phyloP scores from a whole-genome alignment of 2,888 invertebrate genomes.

The Conus canariensis region DNA sequence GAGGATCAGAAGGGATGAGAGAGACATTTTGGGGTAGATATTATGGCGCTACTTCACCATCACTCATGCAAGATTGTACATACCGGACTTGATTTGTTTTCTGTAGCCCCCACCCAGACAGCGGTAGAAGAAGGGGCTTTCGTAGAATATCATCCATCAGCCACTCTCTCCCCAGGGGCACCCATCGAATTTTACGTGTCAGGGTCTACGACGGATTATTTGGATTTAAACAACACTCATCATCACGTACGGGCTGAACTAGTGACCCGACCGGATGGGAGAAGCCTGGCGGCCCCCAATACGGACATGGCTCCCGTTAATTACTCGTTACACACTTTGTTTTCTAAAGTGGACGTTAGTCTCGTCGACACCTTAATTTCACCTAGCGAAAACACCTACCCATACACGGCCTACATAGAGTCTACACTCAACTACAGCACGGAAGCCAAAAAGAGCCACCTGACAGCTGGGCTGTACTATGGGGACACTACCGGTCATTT shows the following conservation, averaged over 20 bases:
- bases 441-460: too few relatives aligned
- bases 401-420: too few relatives aligned
- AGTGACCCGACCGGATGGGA: too few relatives aligned
- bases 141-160: neutral
- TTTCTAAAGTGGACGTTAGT: too few relatives aligned
- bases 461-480: too few relatives aligned
- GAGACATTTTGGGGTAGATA: constrained; percentile 1
- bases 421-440: too few relatives aligned
- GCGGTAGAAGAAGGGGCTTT: constrained; percentile 16
- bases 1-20: neutral
- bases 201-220: neutral
- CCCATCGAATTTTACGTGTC: neutral
- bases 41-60: constrained; percentile 21
- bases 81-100: neutral
- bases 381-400: too few relatives aligned
- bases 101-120: neutral
- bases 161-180: neutral
- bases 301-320: too few relatives aligned
- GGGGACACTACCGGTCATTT: too few relatives aligned
- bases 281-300: too few relatives aligned
- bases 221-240: neutral
- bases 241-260: neutral
- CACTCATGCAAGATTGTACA: constrained; percentile 24
- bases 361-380: too few relatives aligned
- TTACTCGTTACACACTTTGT: too few relatives aligned